Conservation (phyloP, 2,888 invertebrate species). For the Acleris cristana region DNA sequence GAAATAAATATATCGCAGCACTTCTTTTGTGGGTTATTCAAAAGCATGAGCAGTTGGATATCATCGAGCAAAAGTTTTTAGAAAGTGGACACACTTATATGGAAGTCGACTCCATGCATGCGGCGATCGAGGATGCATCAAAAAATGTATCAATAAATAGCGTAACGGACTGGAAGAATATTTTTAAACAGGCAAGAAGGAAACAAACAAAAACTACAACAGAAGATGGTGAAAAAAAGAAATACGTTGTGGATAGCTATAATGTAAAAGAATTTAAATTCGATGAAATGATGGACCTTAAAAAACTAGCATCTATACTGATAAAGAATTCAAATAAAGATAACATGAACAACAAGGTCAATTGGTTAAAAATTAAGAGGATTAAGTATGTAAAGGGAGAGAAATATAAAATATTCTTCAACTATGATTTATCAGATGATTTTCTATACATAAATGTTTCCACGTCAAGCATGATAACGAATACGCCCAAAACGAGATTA, state of each 20-base stretch:
- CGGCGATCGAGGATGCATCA: too few relatives aligned
- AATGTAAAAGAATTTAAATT: background rate
- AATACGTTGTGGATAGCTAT: background rate
- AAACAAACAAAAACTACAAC: too few relatives aligned
- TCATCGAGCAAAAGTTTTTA: constrained; percentile 1
- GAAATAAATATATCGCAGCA: constrained; percentile 1
- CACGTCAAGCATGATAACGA: background rate
- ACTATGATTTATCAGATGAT: background rate
- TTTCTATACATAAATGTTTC: background rate
- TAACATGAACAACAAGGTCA: background rate
- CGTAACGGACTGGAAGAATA: background rate
- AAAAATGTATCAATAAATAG: background rate
- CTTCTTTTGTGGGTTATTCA: constrained; percentile 6
- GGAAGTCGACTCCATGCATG: too few relatives aligned
- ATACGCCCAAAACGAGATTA: background rate
- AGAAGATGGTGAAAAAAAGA: too few relatives aligned
- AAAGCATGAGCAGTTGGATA: constrained; percentile 3
- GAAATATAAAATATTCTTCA: background rate
- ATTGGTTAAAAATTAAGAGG: constrained; percentile 1
- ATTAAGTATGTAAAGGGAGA: constrained; percentile 2
- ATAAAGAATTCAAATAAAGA: background rate
- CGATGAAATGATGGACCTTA: background rate
- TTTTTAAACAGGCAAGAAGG: background rate
- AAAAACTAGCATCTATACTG: background rate
- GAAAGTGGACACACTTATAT: background rate